phyloP scores from a whole-genome alignment of 2,113 vertebrate species.

The Rallus limicola region DNA sequence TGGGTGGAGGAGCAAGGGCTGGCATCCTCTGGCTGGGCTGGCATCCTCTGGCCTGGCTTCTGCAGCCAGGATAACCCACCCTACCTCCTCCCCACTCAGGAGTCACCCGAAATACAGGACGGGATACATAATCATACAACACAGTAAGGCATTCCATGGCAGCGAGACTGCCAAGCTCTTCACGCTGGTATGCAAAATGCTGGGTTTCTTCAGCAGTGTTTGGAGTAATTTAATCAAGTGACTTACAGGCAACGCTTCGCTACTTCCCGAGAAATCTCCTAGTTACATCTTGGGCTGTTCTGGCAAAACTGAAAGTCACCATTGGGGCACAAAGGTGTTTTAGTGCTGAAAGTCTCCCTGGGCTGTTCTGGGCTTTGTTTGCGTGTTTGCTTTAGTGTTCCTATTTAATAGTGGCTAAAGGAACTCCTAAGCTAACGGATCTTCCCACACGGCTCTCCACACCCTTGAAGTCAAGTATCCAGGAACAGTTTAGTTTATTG shows the following conservation, averaged over 20 bases:
- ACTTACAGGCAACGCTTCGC: neutral
- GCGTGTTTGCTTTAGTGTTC: neutral
- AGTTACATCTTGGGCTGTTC: neutral
- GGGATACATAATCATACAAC: neutral
- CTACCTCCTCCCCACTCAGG: neutral
- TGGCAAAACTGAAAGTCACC: neutral
- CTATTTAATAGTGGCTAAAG: neutral
- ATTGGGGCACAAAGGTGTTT: neutral
- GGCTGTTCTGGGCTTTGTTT: neutral
- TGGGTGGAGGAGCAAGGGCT: neutral
- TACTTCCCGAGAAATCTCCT: neutral
- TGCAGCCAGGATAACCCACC: accelerated
- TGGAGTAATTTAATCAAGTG: neutral
- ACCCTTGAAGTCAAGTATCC: neutral
- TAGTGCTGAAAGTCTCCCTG: neutral
- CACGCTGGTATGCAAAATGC: accelerated
- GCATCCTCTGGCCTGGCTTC: neutral
- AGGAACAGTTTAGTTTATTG: neutral
- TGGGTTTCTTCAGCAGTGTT: neutral
- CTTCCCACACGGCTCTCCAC: neutral
- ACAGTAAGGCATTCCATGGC: neutral
- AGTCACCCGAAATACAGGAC: neutral
- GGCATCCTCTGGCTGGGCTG: neutral
- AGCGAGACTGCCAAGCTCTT: neutral
- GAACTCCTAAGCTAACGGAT: neutral